A percentile compares a stretch with the other conserved stretches of the same genome.
Evolutionary conservation across 2,113 vertebrate genomes (phyloP).

Genomic region (Cinclus mexicanus): DNA sequence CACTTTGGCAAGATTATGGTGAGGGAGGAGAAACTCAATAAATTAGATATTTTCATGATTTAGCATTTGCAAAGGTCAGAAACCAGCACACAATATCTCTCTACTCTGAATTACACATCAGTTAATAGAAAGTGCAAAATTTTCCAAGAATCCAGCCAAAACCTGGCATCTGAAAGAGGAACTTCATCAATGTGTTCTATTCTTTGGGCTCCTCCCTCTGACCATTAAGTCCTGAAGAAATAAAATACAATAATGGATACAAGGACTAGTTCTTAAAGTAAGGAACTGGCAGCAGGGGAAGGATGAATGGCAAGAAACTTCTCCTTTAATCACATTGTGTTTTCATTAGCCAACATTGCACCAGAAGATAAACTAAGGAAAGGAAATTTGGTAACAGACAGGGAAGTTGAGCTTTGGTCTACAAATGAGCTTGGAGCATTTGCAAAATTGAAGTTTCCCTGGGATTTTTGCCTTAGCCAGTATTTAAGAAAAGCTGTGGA

Average conservation of each 20-base stretch:
- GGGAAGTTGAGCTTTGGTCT: not conserved
- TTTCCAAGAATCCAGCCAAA: slow-evolving; percentile 70
- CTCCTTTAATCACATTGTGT: not conserved
- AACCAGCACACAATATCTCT: slow-evolving; percentile 64
- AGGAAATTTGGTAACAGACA: not conserved
- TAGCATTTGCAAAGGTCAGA: slow-evolving; percentile 68
- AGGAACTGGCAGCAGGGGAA: not conserved
- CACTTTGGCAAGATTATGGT: slow-evolving; percentile 62
- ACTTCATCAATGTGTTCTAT: slow-evolving; percentile 11
- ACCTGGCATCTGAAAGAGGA: slow-evolving; percentile 39
- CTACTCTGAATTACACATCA: slow-evolving; percentile 44
- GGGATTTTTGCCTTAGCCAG: not conserved
- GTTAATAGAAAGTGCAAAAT: slow-evolving; percentile 58
- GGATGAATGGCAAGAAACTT: not conserved
- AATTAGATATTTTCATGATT: slow-evolving; percentile 72
- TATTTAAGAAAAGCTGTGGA: not conserved
- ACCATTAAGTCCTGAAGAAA: not conserved
- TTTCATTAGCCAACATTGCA: not conserved
- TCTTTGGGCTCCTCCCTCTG: not conserved
- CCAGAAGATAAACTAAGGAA: not conserved
- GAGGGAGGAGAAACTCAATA: slow-evolving; percentile 64
- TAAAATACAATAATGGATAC: not conserved
- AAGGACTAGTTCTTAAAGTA: not conserved
- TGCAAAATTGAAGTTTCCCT: not conserved
- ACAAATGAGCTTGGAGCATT: not conserved